These are phyloP conservation scores for Cassiopea andromeda DNA, from an alignment of 30 jellyfish, hydroid and myxozoan genomes.

Conservation along the genomic window DNA sequence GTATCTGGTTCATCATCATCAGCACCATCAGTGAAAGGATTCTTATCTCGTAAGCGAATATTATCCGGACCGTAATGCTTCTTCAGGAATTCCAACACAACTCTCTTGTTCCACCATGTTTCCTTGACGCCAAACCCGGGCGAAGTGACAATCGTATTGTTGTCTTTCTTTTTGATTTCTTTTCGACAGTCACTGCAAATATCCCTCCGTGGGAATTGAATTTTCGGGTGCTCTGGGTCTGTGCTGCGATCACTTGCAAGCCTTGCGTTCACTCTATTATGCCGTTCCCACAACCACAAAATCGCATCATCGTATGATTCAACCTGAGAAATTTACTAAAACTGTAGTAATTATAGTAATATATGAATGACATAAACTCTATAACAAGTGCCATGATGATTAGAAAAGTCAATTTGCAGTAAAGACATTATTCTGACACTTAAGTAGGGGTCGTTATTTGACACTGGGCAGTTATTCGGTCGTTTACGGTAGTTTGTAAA, in stretches of 20 bases:
- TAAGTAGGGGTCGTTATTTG: too few species aligned
- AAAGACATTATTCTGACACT: too few species aligned
- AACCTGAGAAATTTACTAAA: constrained; percentile 10
- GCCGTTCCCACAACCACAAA: constrained; percentile 95
- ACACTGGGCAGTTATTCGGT: too few species aligned
- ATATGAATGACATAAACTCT: too few species aligned
- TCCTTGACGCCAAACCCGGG: constrained; percentile 87
- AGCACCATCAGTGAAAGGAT: constrained; percentile 31
- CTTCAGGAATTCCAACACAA: constrained; percentile 81
- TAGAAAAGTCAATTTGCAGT: too few species aligned
- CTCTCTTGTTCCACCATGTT: constrained; percentile 78
- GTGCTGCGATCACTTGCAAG: constrained; percentile 82
- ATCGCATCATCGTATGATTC: constrained; percentile 86
- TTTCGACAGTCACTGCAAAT: constrained; percentile 87
- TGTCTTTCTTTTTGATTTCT: constrained; percentile 43
- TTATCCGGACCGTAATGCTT: constrained; percentile 95
- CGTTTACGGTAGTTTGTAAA: too few species aligned
- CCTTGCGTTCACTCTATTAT: constrained; percentile 93
- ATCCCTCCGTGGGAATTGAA: constrained; percentile 90
- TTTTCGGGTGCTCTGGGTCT: constrained; percentile 90
- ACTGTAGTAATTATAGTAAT: background rate
- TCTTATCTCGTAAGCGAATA: constrained; percentile 82
- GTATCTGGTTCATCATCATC: constrained; percentile 74
- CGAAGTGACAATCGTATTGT: constrained; percentile 69
- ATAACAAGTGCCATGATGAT: too few species aligned